Percentiles rank a stretch among this genome's conserved stretches.
Conservation (phyloP, 2,888 invertebrate genomes). For the Fragum whitleyi region DNA sequence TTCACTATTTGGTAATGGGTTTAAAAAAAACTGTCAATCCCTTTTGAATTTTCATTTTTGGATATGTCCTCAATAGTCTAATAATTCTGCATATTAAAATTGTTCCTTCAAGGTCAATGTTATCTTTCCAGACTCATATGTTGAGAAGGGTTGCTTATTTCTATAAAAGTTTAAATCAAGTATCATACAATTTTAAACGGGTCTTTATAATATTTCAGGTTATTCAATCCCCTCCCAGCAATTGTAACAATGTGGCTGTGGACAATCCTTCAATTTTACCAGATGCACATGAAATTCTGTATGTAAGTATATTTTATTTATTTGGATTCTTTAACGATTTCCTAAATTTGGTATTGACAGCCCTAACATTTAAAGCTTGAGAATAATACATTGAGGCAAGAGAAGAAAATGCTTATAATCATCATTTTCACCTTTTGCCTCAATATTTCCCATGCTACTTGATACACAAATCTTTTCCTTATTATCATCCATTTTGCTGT, state of each 20-base stretch:
- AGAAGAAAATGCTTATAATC: not conserved
- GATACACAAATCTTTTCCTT: not conserved
- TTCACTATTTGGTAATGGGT: no score
- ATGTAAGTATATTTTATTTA: not conserved
- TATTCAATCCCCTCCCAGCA: conserved; percentile 1
- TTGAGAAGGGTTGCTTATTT: not conserved
- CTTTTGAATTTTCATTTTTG: no score
- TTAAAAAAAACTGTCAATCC: no score
- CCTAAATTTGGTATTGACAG: not conserved
- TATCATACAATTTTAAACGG: not conserved
- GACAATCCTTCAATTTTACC: not conserved
- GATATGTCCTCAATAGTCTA: no score
- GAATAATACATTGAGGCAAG: no score
- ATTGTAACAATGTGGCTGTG: conserved; percentile 1
- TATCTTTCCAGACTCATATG: not conserved
- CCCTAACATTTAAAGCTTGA: not conserved
- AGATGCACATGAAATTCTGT: conserved; percentile 1
- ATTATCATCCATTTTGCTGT: not conserved
- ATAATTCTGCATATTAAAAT: no score
- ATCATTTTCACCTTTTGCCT: not conserved
- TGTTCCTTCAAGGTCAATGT: not conserved
- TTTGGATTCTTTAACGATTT: not conserved
- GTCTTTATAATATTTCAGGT: not conserved
- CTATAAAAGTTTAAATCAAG: not conserved
- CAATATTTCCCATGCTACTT: conserved; percentile 4